phyloP scores from a whole-genome alignment of 1,140 invertebrate species.

The Drosophila funebris region DNA sequence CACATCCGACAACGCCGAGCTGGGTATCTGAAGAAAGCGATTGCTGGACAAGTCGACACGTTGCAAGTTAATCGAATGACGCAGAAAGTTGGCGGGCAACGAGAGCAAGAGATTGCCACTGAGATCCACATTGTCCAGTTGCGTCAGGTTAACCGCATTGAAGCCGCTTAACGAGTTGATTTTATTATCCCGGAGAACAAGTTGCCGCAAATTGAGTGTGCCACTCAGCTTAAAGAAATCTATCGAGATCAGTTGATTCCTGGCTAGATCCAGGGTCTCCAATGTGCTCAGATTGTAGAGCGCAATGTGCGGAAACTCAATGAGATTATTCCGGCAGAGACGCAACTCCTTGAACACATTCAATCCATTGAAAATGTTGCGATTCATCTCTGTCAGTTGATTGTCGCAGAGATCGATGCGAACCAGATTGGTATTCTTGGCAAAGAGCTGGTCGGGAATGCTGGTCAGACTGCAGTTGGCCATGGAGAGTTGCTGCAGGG shows the following conservation, averaged over 20 bases:
- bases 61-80: slow-evolving; percentile 88
- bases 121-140: slow-evolving; percentile 89
- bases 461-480: slow-evolving; percentile 88
- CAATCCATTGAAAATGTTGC: slow-evolving; percentile 88
- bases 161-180: slow-evolving; percentile 91
- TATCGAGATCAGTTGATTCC: slow-evolving; percentile 89
- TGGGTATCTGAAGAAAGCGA: slow-evolving; percentile 92
- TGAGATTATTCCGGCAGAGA: slow-evolving; percentile 89
- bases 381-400: slow-evolving; percentile 86
- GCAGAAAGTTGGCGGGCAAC: slow-evolving; percentile 92
- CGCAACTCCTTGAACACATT: slow-evolving; percentile 90
- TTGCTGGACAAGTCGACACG: slow-evolving; percentile 92
- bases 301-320: slow-evolving; percentile 90
- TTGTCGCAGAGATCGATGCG: slow-evolving; percentile 90
- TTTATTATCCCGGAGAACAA: slow-evolving; percentile 90
- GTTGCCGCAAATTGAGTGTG: slow-evolving; percentile 87
- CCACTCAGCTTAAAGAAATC: slow-evolving; percentile 91
- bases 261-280: slow-evolving; percentile 89
- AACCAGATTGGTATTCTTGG: slow-evolving; percentile 89
- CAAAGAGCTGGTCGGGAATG: slow-evolving; percentile 89
- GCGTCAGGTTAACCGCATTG: slow-evolving; percentile 89
- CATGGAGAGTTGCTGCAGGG: slow-evolving; percentile 88
- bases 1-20: slow-evolving; percentile 89
- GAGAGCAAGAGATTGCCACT: slow-evolving; percentile 90
- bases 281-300: slow-evolving; percentile 89